These are phyloP conservation scores for Scaptomyza polygonia DNA, from an alignment of 2,888 invertebrate genomes.

Conservation along the genomic window DNA sequence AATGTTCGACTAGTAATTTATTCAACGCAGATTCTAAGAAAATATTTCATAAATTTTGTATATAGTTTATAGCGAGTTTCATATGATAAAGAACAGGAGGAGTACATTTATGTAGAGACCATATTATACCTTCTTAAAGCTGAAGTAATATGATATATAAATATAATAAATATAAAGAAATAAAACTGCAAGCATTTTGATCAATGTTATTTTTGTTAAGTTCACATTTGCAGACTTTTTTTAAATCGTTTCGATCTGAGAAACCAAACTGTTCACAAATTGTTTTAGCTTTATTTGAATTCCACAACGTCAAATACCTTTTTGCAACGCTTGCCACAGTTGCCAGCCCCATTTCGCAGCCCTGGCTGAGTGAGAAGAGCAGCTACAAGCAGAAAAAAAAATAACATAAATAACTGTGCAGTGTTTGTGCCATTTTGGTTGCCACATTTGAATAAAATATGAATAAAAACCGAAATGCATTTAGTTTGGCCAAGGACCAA, in stretches of 20 bases:
- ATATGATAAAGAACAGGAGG: too few relatives aligned
- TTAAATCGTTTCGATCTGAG: background rate
- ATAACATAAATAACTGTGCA: constrained; percentile 74
- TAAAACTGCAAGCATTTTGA: background rate
- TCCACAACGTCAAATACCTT: constrained; percentile 17
- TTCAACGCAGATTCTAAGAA: too few relatives aligned
- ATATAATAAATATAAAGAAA: background rate
- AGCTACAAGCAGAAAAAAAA: constrained; percentile 13
- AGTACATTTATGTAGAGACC: too few relatives aligned
- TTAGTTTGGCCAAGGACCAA: constrained; percentile 54
- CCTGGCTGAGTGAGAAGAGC: constrained; percentile 29
- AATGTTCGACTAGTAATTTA: too few relatives aligned
- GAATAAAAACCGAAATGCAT: constrained; percentile 79
- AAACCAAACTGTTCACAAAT: constrained; percentile 15
- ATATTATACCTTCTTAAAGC: too few relatives aligned
- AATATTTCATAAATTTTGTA: too few relatives aligned
- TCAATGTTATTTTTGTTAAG: background rate
- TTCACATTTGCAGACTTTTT: background rate
- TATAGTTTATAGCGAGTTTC: too few relatives aligned
- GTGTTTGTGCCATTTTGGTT: constrained; percentile 78
- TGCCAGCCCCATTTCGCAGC: constrained; percentile 38
- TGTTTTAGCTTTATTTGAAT: constrained; percentile 27
- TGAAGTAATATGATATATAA: background rate
- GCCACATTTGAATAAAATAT: constrained; percentile 79
- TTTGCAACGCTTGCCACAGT: constrained; percentile 7